Evolutionary conservation across 2,113 vertebrate species (phyloP).

Genomic region (Varanus salvator): DNA sequence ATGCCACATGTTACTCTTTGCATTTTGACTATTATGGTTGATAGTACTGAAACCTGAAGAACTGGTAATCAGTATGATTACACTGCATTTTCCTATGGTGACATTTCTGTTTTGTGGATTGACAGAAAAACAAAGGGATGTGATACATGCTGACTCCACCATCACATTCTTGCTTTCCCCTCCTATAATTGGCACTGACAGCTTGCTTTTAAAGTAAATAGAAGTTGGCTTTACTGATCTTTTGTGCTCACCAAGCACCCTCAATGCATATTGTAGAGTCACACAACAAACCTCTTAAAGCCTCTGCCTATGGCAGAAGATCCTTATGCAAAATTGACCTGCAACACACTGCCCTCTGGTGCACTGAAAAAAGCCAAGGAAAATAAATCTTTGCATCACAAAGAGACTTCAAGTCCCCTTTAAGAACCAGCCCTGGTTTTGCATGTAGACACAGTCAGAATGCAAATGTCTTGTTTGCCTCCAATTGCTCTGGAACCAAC

Average conservation of each 20-base stretch:
- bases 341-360: slow-evolving; percentile 78
- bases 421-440: neutral
- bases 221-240: slow-evolving; percentile 38
- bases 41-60: slow-evolving; percentile 26
- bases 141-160: slow-evolving; percentile 54
- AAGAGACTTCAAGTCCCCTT: neutral
- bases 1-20: neutral
- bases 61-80: slow-evolving; percentile 55
- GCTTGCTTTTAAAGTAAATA: slow-evolving; percentile 70
- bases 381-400: slow-evolving; percentile 21
- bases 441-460: neutral
- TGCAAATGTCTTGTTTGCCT: neutral
- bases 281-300: slow-evolving; percentile 54
- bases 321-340: slow-evolving; percentile 64
- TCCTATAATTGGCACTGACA: slow-evolving; percentile 50
- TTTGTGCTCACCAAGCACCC: slow-evolving; percentile 36
- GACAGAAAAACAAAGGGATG: slow-evolving; percentile 62
- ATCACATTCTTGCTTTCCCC: neutral
- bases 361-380: slow-evolving; percentile 59
- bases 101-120: slow-evolving; percentile 61
- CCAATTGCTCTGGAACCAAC: neutral
- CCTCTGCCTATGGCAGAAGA: slow-evolving; percentile 19
- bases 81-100: slow-evolving; percentile 44
- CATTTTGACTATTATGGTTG: slow-evolving; percentile 6
- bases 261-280: slow-evolving; percentile 59